A percentile compares a stretch with the other conserved stretches of the same genome.
These are phyloP conservation scores for Alosa alosa DNA, from an alignment of 2,113 vertebrate species.

Conservation along the genomic window DNA sequence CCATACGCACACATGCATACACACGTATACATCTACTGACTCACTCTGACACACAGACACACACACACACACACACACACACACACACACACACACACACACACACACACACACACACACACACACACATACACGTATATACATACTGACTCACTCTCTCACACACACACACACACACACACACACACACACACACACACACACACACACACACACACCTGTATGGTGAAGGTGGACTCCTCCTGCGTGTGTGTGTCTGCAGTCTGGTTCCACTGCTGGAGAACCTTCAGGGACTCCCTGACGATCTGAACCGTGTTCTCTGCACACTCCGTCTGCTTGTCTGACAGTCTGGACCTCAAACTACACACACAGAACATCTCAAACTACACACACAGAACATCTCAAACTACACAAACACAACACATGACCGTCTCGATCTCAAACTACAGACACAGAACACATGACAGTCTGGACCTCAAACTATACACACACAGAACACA, in stretches of 20 bases:
- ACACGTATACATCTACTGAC: not conserved
- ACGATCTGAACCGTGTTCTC: conserved; percentile 53
- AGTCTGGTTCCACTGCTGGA: conserved; percentile 66
- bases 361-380: conserved; percentile 42
- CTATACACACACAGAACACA: no score
- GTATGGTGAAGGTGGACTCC: conserved; percentile 49
- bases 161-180: not conserved
- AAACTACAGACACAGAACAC: no score
- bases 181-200: not conserved
- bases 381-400: no score
- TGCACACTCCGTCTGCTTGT: conserved; percentile 59
- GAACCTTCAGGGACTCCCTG: conserved; percentile 51
- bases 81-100: conserved; percentile 27
- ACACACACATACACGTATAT: no score
- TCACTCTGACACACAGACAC: no score
- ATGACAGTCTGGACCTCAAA: no score
- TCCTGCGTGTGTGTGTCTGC: conserved; percentile 23
- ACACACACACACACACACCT: conserved; percentile 56
- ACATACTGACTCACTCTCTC: no score
- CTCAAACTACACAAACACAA: no score
- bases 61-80: not conserved
- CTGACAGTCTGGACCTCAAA: conserved; percentile 57
- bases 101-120: conserved; percentile 30
- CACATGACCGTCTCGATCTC: no score
- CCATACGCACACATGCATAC: not conserved